Percentiles rank a stretch among this genome's conserved stretches.
phyloP scores from a whole-genome alignment of 64 coral and sea anemone species.

The Stichodactyla mertensii region DNA sequence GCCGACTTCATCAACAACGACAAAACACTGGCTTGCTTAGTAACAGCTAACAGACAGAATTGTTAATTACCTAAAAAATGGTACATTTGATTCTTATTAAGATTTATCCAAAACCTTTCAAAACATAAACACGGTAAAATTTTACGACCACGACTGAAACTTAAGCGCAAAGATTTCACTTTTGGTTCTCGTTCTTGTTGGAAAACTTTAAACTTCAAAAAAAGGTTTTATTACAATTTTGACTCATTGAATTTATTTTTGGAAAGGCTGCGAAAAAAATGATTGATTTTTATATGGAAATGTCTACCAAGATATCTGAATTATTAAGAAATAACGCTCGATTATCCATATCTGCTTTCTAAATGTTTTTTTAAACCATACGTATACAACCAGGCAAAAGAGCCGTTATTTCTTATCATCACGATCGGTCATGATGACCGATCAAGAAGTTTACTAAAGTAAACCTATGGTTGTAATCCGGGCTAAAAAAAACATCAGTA shows the following conservation, averaged over 20 bases:
- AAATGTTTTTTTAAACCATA: neutral
- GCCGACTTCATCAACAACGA: neutral
- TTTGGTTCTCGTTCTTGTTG: too few species aligned
- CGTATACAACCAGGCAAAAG: neutral
- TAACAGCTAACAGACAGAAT: neutral
- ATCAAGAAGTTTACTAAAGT: neutral
- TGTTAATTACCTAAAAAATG: conserved; percentile 17
- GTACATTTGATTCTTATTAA: conserved; percentile 9
- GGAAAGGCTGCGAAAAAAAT: neutral
- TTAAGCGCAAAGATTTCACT: too few species aligned
- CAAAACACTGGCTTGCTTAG: neutral
- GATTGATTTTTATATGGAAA: neutral
- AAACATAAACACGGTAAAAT: neutral
- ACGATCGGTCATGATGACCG: too few species aligned
- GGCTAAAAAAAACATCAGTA: neutral
- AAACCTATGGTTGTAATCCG: neutral
- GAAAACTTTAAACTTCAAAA: too few species aligned
- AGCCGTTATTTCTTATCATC: neutral
- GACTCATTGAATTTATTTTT: neutral
- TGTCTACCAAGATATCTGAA: neutral
- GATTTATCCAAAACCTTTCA: conserved; percentile 1
- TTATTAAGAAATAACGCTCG: conserved; percentile 6
- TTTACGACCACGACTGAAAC: neutral
- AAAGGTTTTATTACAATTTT: too few species aligned
- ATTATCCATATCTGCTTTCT: neutral